Conservation (phyloP, 2,888 invertebrate genomes). For the Nomada lathburiana region DNA sequence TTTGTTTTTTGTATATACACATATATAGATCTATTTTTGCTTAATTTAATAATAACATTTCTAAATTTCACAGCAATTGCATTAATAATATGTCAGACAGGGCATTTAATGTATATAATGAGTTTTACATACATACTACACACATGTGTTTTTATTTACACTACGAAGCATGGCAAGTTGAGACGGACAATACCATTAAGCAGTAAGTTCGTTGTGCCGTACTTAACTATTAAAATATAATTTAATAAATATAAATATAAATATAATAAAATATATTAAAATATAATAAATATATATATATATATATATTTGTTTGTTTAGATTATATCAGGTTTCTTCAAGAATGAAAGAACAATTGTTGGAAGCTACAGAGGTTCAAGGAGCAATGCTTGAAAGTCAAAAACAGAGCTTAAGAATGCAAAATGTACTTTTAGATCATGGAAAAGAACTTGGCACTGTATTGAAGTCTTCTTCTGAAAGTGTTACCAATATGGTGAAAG, state of each 20-base stretch:
- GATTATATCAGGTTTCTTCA: constrained; percentile 79
- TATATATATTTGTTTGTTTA: constrained; percentile 36
- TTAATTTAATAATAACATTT: background rate
- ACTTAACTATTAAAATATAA: background rate
- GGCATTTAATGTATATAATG: constrained; percentile 87
- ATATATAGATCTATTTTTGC: background rate
- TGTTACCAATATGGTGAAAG: constrained; percentile 83
- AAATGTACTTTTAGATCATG: constrained; percentile 85
- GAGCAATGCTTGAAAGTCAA: constrained; percentile 84
- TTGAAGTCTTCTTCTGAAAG: constrained; percentile 85
- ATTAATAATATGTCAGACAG: constrained; percentile 86
- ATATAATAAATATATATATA: background rate
- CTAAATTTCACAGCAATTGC: constrained; percentile 82
- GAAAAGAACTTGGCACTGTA: constrained; percentile 84
- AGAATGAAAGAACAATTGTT: constrained; percentile 85
- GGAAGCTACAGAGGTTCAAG: constrained; percentile 84
- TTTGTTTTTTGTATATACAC: background rate
- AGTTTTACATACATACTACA: constrained; percentile 89
- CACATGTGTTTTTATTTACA: constrained; percentile 89
- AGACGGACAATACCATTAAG: constrained; percentile 86
- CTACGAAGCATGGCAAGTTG: constrained; percentile 88
- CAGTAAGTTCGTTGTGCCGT: constrained; percentile 66
- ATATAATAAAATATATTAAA: constrained; percentile 3
- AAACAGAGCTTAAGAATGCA: constrained; percentile 85
- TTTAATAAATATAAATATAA: constrained; percentile 10